phyloP scores from a whole-genome alignment of 2,888 invertebrate species.

The Palloptera scutellata region DNA sequence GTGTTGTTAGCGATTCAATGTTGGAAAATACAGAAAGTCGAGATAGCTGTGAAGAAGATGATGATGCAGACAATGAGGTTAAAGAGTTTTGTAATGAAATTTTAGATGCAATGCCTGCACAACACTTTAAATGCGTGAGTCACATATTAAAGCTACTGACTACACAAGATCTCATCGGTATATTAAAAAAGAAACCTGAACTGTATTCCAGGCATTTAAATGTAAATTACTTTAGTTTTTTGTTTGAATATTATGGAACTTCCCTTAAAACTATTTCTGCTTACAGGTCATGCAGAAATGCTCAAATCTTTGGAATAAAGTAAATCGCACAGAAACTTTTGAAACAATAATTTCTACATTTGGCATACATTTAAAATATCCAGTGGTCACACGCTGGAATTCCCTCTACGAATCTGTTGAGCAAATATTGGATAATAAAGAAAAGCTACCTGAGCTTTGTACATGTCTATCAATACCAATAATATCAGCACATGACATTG shows the following conservation, averaged over 20 bases:
- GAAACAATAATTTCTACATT: slow-evolving; percentile 27
- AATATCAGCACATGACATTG: slow-evolving; percentile 26
- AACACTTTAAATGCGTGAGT: slow-evolving; percentile 31
- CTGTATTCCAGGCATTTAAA: slow-evolving; percentile 21
- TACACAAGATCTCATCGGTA: slow-evolving; percentile 27
- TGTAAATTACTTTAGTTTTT: slow-evolving; percentile 28
- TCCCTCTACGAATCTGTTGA: slow-evolving; percentile 34
- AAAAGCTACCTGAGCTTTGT: slow-evolving; percentile 26
- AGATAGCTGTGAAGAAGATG: slow-evolving; percentile 18
- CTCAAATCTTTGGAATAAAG: slow-evolving; percentile 32
- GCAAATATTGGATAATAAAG: slow-evolving; percentile 28
- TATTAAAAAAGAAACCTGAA: slow-evolving; percentile 21
- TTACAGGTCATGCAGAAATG: slow-evolving; percentile 23
- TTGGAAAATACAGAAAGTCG: slow-evolving; percentile 9
- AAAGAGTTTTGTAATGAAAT: slow-evolving; percentile 20
- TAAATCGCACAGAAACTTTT: slow-evolving; percentile 30
- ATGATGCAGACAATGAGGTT: slow-evolving; percentile 21
- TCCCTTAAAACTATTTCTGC: neutral
- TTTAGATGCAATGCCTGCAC: slow-evolving; percentile 22
- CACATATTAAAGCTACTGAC: slow-evolving; percentile 34
- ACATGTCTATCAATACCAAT: too few species aligned
- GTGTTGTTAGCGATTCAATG: slow-evolving; percentile 4
- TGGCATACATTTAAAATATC: slow-evolving; percentile 30
- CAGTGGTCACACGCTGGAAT: slow-evolving; percentile 35
- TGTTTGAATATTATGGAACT: slow-evolving; percentile 18